A percentile compares a stretch with the other conserved stretches of the same genome.
These are phyloP conservation scores for Takifugu ocellatus DNA, from an alignment of 2,797 vertebrate genomes.

Conservation along the genomic window DNA sequence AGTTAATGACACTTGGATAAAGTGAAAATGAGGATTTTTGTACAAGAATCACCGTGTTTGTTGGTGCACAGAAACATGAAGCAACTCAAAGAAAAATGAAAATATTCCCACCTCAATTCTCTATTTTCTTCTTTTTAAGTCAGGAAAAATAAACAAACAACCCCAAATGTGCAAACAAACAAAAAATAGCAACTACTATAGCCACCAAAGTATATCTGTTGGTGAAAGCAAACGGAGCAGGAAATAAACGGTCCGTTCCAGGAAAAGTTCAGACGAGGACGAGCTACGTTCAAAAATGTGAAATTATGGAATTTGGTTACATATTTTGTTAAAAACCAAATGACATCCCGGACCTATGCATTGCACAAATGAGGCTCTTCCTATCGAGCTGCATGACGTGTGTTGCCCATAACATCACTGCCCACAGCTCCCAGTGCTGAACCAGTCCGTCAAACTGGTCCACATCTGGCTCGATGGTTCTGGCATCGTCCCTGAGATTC, in stretches of 20 bases:
- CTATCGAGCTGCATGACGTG: conserved; percentile 4
- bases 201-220: not conserved
- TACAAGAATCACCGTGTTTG: too few species aligned
- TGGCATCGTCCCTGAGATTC: conserved; percentile 32
- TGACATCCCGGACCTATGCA: not conserved
- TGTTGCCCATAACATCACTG: not conserved
- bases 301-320: not conserved
- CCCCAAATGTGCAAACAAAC: too few species aligned
- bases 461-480: conserved; percentile 48
- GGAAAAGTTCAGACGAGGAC: not conserved
- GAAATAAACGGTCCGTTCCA: conserved; percentile 1
- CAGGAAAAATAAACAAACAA: too few species aligned
- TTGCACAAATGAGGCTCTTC: conserved; percentile 11
- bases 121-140: too few species aligned
- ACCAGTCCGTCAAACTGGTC: conserved; percentile 59
- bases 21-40: too few species aligned
- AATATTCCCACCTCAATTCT: too few species aligned
- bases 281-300: not conserved
- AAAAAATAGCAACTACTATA: too few species aligned
- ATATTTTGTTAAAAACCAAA: not conserved
- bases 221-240: conserved; percentile 4
- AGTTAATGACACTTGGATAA: too few species aligned
- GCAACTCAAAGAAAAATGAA: too few species aligned
- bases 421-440: conserved; percentile 23
- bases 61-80: too few species aligned